These are phyloP conservation scores for Embidobia sp. DNA, from an alignment of 2,888 invertebrate genomes.

Conservation along the genomic window DNA sequence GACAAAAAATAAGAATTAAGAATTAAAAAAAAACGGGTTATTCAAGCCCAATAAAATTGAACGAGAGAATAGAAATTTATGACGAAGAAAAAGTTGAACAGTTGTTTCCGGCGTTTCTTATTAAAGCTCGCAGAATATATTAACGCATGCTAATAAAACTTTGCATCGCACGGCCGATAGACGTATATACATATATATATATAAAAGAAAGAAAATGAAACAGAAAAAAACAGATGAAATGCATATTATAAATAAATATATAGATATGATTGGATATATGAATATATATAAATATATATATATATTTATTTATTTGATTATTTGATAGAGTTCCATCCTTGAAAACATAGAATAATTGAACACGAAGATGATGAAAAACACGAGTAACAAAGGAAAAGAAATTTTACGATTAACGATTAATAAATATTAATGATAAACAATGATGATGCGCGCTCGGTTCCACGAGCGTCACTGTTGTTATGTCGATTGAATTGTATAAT, in stretches of 20 bases:
- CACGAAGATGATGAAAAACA: slow-evolving; percentile 54
- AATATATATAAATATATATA: slow-evolving; percentile 48
- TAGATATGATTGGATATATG: slow-evolving; percentile 44
- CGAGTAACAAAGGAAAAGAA: neutral
- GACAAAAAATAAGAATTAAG: neutral
- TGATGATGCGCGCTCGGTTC: slow-evolving; percentile 58
- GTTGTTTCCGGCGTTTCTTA: slow-evolving; percentile 61
- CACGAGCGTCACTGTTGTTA: slow-evolving; percentile 62
- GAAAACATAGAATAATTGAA: slow-evolving; percentile 61
- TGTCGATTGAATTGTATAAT: slow-evolving; percentile 63
- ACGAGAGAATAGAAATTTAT: slow-evolving; percentile 30
- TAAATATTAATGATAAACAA: slow-evolving; percentile 45
- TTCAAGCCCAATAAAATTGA: slow-evolving; percentile 9
- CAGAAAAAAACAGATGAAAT: slow-evolving; percentile 37
- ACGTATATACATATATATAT: slow-evolving; percentile 52
- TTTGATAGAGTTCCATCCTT: slow-evolving; percentile 64
- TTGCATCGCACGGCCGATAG: slow-evolving; percentile 65
- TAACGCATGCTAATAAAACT: slow-evolving; percentile 60
- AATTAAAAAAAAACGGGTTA: slow-evolving; percentile 17
- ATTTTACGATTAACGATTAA: slow-evolving; percentile 36
- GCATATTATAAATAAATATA: slow-evolving; percentile 56
- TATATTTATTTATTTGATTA: slow-evolving; percentile 61
- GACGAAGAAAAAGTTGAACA: slow-evolving; percentile 49
- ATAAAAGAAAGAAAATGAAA: slow-evolving; percentile 50
- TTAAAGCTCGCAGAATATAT: slow-evolving; percentile 64